A percentile compares a stretch with the other conserved stretches of the same genome.
These are phyloP conservation scores for Morpho deidamia DNA, from an alignment of 2,888 invertebrate species.

Conservation along the genomic window DNA sequence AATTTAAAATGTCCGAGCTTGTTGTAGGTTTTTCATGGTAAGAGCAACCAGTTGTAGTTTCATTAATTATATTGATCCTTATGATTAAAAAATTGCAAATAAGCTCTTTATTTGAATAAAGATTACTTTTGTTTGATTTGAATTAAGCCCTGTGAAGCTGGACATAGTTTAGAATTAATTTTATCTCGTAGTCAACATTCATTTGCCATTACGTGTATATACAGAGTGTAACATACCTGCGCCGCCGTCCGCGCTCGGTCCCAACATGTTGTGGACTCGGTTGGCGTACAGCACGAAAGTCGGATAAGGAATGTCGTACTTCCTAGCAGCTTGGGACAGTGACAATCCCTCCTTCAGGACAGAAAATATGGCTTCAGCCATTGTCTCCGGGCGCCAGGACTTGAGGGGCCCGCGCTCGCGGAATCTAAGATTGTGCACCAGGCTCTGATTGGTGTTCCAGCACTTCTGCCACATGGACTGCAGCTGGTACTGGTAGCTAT, in stretches of 20 bases:
- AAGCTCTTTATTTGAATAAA: too few species aligned
- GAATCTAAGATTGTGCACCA: conserved; percentile 94
- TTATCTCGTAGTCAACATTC: conserved; percentile 17
- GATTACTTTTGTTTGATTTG: too few species aligned
- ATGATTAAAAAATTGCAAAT: too few species aligned
- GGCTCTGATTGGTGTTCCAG: conserved; percentile 95
- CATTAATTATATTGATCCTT: too few species aligned
- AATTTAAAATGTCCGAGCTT: too few species aligned
- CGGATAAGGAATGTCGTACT: conserved; percentile 96
- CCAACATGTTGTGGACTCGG: conserved; percentile 95
- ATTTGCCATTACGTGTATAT: conserved; percentile 31
- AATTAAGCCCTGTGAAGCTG: too few species aligned
- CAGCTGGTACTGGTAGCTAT: conserved; percentile 96
- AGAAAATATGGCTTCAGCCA: conserved; percentile 96
- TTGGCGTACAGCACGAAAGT: conserved; percentile 96
- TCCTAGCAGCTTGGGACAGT: conserved; percentile 93
- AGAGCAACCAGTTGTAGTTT: too few species aligned
- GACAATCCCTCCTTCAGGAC: conserved; percentile 94
- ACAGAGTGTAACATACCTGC: conserved; percentile 81
- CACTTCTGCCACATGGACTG: conserved; percentile 98
- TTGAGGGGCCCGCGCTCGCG: conserved; percentile 94
- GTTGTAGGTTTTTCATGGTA: too few species aligned
- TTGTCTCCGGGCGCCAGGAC: conserved; percentile 95
- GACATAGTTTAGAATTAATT: too few species aligned
- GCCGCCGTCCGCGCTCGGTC: conserved; percentile 94